phyloP scores from a whole-genome alignment of 1,140 invertebrate genomes.

The Papilio glaucus region DNA sequence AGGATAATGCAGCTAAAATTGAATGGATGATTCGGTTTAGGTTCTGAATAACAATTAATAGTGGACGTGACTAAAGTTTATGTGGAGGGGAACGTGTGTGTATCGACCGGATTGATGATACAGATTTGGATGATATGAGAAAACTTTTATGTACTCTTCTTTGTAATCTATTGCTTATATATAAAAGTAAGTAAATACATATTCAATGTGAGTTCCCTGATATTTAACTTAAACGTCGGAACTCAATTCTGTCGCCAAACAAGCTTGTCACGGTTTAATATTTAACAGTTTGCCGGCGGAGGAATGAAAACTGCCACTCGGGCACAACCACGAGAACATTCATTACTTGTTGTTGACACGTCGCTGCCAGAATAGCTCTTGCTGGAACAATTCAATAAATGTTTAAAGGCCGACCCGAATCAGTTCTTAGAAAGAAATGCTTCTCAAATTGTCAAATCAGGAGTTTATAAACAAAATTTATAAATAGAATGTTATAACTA shows the following conservation, averaged over 20 bases:
- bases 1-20: no score
- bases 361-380: constrained; percentile 17
- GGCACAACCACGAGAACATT: not conserved
- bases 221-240: constrained; percentile 7
- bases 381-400: constrained; percentile 17
- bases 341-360: constrained; percentile 25
- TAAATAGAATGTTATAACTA: not conserved
- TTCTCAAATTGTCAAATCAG: not conserved
- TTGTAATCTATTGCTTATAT: no score
- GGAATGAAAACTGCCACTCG: constrained; percentile 17
- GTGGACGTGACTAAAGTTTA: no score
- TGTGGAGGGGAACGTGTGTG: no score
- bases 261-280: constrained; percentile 30
- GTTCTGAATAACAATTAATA: no score
- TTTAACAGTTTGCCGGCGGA: constrained; percentile 10
- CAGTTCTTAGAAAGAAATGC: constrained; percentile 5
- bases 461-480: not conserved
- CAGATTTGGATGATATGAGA: no score
- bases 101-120: no score
- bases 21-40: no score
- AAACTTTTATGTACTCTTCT: no score
- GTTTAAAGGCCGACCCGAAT: constrained; percentile 2
- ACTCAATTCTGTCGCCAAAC: constrained; percentile 4
- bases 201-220: not conserved
- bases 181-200: no score